Conservation (phyloP, 2,888 invertebrate species). For the Plebejus melissa region DNA sequence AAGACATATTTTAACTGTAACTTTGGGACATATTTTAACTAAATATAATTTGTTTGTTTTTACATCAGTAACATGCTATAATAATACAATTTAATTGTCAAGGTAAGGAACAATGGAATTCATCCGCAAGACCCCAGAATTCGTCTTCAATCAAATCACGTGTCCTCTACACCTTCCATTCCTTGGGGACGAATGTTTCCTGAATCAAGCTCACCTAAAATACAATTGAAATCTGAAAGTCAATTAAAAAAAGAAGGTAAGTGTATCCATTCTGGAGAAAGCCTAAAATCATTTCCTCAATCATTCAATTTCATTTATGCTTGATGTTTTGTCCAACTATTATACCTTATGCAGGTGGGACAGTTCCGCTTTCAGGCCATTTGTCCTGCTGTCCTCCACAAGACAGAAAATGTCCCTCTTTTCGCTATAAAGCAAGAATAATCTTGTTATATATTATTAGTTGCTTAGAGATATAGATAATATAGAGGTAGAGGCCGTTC, state of each 20-base stretch:
- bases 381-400: too few species aligned
- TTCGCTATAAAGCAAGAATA: too few species aligned
- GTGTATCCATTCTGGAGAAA: neutral
- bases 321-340: neutral
- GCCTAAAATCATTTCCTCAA: too few species aligned
- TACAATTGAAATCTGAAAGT: neutral
- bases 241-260: neutral
- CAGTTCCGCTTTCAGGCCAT: too few species aligned
- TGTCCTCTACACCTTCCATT: neutral
- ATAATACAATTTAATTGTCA: neutral
- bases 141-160: neutral
- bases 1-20: too few species aligned
- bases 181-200: neutral
- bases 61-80: neutral
- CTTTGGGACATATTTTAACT: too few species aligned
- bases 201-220: neutral
- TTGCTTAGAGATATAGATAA: too few species aligned
- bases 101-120: neutral
- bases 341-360: neutral
- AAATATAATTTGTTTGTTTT: too few species aligned
- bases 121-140: neutral
- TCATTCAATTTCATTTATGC: too few species aligned
- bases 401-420: too few species aligned
- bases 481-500: too few species aligned
- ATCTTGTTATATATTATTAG: too few species aligned